Percentiles rank a stretch among this genome's conserved stretches.
These are phyloP conservation scores for Heterotilapia buettikoferi DNA, from an alignment of 2,113 vertebrate species.

Conservation along the genomic window DNA sequence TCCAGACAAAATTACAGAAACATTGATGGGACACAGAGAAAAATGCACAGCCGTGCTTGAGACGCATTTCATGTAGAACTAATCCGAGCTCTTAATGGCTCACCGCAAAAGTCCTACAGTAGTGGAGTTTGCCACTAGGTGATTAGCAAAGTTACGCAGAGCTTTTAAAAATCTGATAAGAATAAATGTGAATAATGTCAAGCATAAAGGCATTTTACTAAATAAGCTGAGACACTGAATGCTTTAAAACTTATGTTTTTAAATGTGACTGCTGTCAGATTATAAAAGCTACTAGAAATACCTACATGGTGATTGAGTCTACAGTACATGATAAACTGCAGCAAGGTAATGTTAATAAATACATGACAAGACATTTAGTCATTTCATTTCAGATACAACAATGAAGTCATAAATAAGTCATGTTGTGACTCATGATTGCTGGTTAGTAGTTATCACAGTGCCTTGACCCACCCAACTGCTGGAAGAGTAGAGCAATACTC, in stretches of 20 bases:
- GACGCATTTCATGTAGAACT: neutral
- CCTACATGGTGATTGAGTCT: neutral
- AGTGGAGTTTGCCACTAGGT: neutral
- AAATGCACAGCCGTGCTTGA: slow-evolving; percentile 5
- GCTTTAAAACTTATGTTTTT: neutral
- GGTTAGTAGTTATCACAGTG: neutral
- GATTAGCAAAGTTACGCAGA: slow-evolving; percentile 6
- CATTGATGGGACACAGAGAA: neutral
- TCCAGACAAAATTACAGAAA: neutral
- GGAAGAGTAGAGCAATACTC: slow-evolving; percentile 93
- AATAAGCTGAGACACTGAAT: neutral
- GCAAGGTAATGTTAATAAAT: neutral
- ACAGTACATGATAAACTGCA: neutral
- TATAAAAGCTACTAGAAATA: neutral
- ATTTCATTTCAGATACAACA: neutral
- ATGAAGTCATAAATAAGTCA: neutral
- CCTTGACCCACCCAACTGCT: slow-evolving; percentile 86
- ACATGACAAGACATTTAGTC: neutral
- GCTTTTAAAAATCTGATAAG: neutral
- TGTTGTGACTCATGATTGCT: neutral
- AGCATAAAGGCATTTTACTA: neutral
- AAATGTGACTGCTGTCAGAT: neutral
- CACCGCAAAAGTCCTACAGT: neutral
- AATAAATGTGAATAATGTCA: slow-evolving; percentile 10
- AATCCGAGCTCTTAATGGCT: slow-evolving; percentile 3